Conservation (phyloP, 2,888 invertebrate genomes). For the Parapristionchus giblindavisi region DNA sequence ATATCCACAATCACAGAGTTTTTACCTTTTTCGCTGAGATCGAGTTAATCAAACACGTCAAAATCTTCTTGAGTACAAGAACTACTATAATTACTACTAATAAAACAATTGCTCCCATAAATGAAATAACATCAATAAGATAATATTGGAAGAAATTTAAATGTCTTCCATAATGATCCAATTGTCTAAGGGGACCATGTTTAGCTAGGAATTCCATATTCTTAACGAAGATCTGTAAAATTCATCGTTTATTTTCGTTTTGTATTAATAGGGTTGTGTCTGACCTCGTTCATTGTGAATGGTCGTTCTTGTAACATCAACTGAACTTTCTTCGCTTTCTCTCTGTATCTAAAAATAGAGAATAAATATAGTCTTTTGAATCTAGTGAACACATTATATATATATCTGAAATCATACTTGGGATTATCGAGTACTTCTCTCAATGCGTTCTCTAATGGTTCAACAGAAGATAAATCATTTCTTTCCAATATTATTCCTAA, state of each 20-base stretch:
- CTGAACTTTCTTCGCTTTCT: not conserved
- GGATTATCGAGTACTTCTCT: not conserved
- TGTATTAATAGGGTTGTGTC: not conserved
- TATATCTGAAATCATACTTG: not conserved
- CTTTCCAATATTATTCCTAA: slow-evolving; percentile 15
- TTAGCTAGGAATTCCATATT: slow-evolving; percentile 27
- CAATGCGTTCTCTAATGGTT: not conserved
- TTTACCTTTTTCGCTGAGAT: too few species aligned
- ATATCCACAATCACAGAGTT: too few species aligned
- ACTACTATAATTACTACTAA: not conserved
- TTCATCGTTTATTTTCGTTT: slow-evolving; percentile 1
- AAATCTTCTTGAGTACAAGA: not conserved
- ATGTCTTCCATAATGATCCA: slow-evolving; percentile 15
- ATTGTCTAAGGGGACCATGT: slow-evolving; percentile 9
- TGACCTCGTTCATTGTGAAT: not conserved
- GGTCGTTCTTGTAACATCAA: not conserved
- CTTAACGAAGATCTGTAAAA: not conserved
- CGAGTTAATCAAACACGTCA: too few species aligned
- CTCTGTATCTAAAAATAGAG: not conserved
- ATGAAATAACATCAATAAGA: slow-evolving; percentile 1
- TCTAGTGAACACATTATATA: not conserved
- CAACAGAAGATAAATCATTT: not conserved
- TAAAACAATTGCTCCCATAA: not conserved
- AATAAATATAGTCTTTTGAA: not conserved
- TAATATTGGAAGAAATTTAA: slow-evolving; percentile 8